These are phyloP conservation scores for Natrix natrix DNA, from an alignment of 2,797 vertebrate species.

Conservation along the genomic window DNA sequence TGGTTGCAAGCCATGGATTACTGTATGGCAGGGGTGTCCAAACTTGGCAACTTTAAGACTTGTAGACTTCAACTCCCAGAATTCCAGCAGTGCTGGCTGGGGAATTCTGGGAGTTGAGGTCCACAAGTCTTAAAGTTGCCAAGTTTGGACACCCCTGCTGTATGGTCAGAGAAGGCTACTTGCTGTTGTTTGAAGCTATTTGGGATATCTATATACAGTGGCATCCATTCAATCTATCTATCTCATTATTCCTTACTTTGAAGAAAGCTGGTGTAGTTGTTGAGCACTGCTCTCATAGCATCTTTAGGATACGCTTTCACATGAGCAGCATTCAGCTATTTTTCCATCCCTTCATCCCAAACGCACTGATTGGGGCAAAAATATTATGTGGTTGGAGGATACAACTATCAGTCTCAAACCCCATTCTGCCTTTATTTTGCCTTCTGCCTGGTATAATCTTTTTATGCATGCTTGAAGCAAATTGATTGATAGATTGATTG, in stretches of 20 bases:
- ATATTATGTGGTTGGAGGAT: background rate
- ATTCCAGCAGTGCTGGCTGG: no score
- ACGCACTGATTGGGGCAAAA: background rate
- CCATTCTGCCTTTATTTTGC: background rate
- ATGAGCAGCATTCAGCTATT: background rate
- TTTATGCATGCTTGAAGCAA: background rate
- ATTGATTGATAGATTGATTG: background rate
- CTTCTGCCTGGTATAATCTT: background rate
- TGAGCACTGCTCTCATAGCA: background rate
- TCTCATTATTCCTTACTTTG: background rate
- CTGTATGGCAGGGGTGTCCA: no score
- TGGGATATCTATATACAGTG: background rate
- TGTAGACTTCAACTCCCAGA: no score
- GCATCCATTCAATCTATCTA: background rate
- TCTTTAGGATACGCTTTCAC: no score
- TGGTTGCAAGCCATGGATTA: background rate
- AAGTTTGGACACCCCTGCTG: no score
- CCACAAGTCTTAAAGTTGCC: no score
- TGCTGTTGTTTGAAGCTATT: background rate
- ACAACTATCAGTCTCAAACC: background rate
- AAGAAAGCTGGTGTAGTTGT: background rate
- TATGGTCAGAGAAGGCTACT: background rate
- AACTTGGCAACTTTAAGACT: no score
- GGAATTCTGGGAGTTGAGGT: no score
- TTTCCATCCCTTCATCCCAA: background rate